Base-by-base conservation (phyloP, 2,113 vertebrate genomes). In the Cynoglossus semilaevis region DNA sequence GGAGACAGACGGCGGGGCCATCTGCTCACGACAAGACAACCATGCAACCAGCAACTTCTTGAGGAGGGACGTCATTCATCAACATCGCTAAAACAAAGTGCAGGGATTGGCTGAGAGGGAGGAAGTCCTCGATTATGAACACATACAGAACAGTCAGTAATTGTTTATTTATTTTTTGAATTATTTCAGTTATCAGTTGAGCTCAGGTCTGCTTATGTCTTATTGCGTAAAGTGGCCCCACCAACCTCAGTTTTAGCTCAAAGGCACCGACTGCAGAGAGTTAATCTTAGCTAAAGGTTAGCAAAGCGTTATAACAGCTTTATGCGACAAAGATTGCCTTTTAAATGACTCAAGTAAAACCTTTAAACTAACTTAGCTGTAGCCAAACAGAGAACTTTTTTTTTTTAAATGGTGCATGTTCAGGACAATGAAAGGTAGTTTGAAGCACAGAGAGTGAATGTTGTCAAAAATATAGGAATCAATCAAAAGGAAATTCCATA, bases 1-100 rank as follows among this genome's bases (percentile, higher is more conserved):
- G 71, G 51, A 81, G 80, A 81, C 86, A 91, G 85, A 87, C 85
- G 73, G 85, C 72, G 12, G 17, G 1, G 71, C 88, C 86, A 91
- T 91, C 89, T 90, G 89, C 75, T 82, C 75, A 4, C 38, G 38
- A 46, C 40, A 55, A 63, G 15, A 45, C 71, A 74, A 74, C 71
- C 5, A 52, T 57, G 58, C 72, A 72, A 72, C 67, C 61, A 51
- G 69, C 68, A 79, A 79, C 77, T 67, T 80, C 73, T 48, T 57
- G 45, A 5, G 41, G 15, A 60, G 70, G 37, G 65, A 55, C 13
- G 58, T 44, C 45, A 16, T 36, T 11, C 36, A 15, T 70, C 71
- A 71, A 74, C 70, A n/a, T 60, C 14, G 56, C 52, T 49, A n/a
- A 40, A 15, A 54, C 35, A 0, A 42, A 63, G 61, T 22, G 0